A percentile compares a stretch with the other conserved stretches of the same genome.
These are phyloP conservation scores for Spodoptera exigua DNA, from an alignment of 2,888 invertebrate species.

Conservation along the genomic window DNA sequence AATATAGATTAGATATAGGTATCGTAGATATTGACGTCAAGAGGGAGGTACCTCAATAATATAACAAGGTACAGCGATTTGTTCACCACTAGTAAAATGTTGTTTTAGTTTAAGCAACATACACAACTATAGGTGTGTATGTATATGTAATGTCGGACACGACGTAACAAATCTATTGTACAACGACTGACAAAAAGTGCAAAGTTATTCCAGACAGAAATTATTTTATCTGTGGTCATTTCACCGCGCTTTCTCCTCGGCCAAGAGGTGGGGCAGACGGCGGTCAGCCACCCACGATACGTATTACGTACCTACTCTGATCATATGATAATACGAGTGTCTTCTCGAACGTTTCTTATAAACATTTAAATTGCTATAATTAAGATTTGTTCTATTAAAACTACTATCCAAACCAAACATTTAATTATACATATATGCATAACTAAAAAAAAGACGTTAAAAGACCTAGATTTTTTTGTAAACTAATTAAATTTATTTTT, in stretches of 20 bases:
- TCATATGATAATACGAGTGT: background rate
- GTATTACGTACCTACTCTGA: constrained; percentile 4
- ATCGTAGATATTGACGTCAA: too few relatives aligned
- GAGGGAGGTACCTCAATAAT: too few relatives aligned
- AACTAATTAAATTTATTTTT: too few relatives aligned
- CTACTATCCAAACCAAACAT: too few relatives aligned
- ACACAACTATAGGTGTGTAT: too few relatives aligned
- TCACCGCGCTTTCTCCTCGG: constrained; percentile 62
- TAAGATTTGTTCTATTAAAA: background rate
- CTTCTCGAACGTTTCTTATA: background rate
- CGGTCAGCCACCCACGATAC: constrained; percentile 32
- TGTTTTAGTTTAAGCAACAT: background rate
- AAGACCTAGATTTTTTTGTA: too few relatives aligned
- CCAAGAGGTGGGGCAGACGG: constrained; percentile 39
- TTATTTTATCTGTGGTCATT: constrained; percentile 52
- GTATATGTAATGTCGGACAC: constrained; percentile 6
- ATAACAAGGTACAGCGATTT: too few relatives aligned
- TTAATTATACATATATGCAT: too few relatives aligned
- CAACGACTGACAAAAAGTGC: constrained; percentile 28
- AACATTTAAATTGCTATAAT: background rate
- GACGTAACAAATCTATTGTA: constrained; percentile 12
- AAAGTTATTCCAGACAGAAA: constrained; percentile 34
- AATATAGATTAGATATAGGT: too few relatives aligned
- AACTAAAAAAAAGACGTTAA: too few relatives aligned
- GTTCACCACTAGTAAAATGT: too few relatives aligned